Evolutionary conservation across 2,888 invertebrate genomes (phyloP).

Genomic region (Lycocerus yunnanus): DNA sequence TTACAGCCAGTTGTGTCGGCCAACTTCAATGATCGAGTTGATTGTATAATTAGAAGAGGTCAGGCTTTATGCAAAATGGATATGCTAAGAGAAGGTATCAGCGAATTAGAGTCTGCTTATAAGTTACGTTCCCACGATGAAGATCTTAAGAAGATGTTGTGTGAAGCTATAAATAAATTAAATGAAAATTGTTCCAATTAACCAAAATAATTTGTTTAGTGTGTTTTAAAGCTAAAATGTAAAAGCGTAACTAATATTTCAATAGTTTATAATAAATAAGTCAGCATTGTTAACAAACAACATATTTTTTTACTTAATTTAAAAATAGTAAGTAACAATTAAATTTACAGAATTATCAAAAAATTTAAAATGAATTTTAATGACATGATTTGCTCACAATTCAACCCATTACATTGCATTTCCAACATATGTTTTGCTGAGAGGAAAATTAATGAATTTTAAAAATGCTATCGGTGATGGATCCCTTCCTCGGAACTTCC

Average conservation of each 20-base stretch:
- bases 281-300: not conserved
- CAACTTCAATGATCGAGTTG: conserved; percentile 72
- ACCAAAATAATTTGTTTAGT: not conserved
- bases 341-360: not conserved
- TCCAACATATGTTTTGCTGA: not conserved
- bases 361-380: not conserved
- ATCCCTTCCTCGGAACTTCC: conserved; percentile 89
- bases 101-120: conserved; percentile 75
- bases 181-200: not conserved
- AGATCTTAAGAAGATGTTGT: conserved; percentile 63
- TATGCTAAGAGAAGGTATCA: conserved; percentile 69
- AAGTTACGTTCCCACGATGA: conserved; percentile 68
- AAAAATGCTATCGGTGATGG: conserved; percentile 84
- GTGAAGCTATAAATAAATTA: conserved; percentile 16
- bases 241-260: not conserved
- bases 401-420: not conserved
- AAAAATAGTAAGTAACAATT: not conserved
- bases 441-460: conserved; percentile 62
- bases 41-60: conserved; percentile 76
- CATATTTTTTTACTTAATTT: not conserved
- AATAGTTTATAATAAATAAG: not conserved
- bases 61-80: conserved; percentile 74
- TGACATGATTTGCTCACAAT: not conserved
- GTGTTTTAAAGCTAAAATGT: not conserved
- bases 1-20: conserved; percentile 73